Evolutionary conservation across 2,113 vertebrate genomes (phyloP), one percentile per base, ranked within the genome.

Genomic region (Lepisosteus oculatus): DNA sequence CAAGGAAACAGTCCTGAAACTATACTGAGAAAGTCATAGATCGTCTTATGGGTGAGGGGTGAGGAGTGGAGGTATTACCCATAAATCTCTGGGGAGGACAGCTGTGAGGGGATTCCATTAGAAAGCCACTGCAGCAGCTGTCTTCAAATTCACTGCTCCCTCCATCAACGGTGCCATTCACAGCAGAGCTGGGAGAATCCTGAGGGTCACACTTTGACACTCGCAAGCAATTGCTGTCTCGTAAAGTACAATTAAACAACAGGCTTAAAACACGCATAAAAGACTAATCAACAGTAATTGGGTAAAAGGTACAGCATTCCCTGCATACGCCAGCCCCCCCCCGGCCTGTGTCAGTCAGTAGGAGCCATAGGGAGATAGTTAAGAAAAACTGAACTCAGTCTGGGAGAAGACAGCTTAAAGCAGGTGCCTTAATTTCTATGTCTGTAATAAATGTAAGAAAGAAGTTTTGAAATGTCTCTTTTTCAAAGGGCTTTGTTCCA

Each of bases 1-100:
- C 81, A 85, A 85, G 76, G 81, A 75, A 81, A 87, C 86, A 79
- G 84, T 67, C 77, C 83, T 45, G 56, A 79, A 75, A 70, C 72
- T 76, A 69, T 69, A 80, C 68, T 71, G 57, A 81, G 57, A 74
- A 70, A 78, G 70, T 57, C 66, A 75, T 74, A 81, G 83, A 77
- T 86, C 77, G 29, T 17, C 55, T 81, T 78, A 29, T 29, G 29
- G 29, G 29, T 29, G 29, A 1, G 29, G 29, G 29, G 29, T 74
- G 69, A 74, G 66, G 15, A 61, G 67, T 45, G 68, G 45, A 74
- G 74, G 15, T 29, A 29, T 29, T 4, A 43, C 17, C 47, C 54
- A 70, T 78, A 81, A 81, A 82, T 84, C 74, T 80, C 72, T 68
- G 43, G 55, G 3, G 47, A 70, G 72, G 74, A 81, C 84, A 85